Percentiles rank a stretch among this genome's conserved stretches.
Conservation (phyloP, 2,113 vertebrate species). For the Rattus norvegicus region GRCr8 NC_086021.1:141606501-141607000, state of each 20-base stretch:
- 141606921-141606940: background rate
- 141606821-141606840: background rate
- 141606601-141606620: constrained; percentile 71
- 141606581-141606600: constrained; percentile 69
- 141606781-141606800: background rate
- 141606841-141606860: background rate
- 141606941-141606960: background rate
- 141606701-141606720: background rate
- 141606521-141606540: constrained; percentile 77
- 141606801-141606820: background rate
- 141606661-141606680: constrained; percentile 54
- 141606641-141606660: constrained; percentile 57
- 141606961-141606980: background rate
- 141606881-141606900: background rate
- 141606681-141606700: constrained; percentile 69
- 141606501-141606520: constrained; percentile 79
- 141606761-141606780: too few relatives aligned
- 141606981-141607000: background rate
- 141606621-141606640: constrained; percentile 55
- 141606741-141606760: background rate
- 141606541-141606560: constrained; percentile 77
- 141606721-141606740: background rate
- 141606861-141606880: background rate
- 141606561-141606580: constrained; percentile 72
- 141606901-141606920: background rate